These are phyloP conservation scores for Erythrolamprus reginae DNA, from an alignment of 2,113 vertebrate species.

Conservation along the genomic window DNA sequence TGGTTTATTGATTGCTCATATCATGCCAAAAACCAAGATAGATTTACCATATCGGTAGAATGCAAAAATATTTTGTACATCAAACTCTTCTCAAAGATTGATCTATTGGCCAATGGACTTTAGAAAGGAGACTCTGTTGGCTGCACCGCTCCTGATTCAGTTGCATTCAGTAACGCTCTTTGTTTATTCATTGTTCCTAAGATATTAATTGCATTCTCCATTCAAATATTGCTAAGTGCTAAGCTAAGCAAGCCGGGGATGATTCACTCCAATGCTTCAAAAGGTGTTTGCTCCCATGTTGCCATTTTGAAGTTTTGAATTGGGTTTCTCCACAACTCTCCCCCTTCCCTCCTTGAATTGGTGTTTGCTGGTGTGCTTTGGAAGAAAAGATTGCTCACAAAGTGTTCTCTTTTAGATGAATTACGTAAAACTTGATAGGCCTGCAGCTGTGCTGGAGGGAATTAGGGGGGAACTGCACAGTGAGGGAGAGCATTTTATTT, in stretches of 20 bases:
- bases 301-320: neutral
- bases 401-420: neutral
- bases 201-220: neutral
- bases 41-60: neutral
- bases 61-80: neutral
- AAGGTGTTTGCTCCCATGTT: neutral
- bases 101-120: neutral
- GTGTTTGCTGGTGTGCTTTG: neutral
- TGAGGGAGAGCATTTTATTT: neutral
- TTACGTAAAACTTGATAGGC: neutral
- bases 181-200: neutral
- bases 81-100: neutral
- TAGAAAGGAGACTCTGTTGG: neutral
- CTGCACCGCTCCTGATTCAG: neutral
- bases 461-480: neutral
- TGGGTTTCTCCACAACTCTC: neutral
- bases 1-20: neutral
- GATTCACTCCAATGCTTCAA: neutral
- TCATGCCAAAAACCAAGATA: neutral
- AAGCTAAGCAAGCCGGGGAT: neutral
- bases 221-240: neutral
- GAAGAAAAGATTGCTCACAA: neutral
- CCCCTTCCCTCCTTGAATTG: neutral
- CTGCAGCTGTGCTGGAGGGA: neutral
- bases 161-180: neutral